These are phyloP conservation scores for Fukomys damarensis DNA, from an alignment of 2,113 vertebrate species.

Conservation along the genomic window DNA sequence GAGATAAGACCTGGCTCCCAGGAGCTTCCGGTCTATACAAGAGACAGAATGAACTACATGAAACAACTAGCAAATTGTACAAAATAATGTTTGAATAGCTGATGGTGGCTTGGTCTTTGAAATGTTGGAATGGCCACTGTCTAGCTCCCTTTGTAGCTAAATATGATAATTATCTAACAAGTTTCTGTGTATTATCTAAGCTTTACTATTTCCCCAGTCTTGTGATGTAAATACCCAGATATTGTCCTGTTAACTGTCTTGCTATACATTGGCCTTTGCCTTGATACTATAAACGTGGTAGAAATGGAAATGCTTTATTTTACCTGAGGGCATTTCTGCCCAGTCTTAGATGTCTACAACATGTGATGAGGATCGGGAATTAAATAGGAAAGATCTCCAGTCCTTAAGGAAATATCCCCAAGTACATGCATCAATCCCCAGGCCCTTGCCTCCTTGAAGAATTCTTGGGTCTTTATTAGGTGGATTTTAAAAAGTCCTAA, in stretches of 20 bases:
- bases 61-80: background rate
- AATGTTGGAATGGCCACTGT: background rate
- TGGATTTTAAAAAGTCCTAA: background rate
- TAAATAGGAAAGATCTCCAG: background rate
- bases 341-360: background rate
- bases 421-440: background rate
- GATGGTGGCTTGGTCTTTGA: background rate
- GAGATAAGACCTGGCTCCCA: background rate
- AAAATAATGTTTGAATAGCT: background rate
- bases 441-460: background rate
- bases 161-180: background rate
- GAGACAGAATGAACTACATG: background rate
- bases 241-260: background rate
- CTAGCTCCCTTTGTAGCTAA: background rate
- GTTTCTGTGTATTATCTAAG: background rate
- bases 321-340: background rate
- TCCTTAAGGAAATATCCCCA: background rate
- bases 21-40: background rate
- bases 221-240: background rate
- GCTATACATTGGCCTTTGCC: background rate
- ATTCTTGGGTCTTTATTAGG: background rate
- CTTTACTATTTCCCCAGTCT: background rate
- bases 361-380: background rate
- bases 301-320: background rate
- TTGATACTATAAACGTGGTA: background rate